Base-by-base conservation (phyloP, 1,140 invertebrate species). In the Tribolium madens region DNA sequence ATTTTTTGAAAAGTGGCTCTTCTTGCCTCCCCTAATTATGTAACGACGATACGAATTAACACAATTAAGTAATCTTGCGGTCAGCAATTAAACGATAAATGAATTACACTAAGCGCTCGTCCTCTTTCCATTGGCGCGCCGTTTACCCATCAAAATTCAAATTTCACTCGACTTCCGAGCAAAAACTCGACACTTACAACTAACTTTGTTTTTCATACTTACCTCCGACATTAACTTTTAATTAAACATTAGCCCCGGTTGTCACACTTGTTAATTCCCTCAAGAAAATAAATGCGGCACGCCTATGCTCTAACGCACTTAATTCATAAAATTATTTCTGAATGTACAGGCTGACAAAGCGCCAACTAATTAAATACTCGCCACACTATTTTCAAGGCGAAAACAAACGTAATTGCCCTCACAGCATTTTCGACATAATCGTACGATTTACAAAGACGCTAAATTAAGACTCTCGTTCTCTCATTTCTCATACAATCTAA, bases 251-350 rank as follows among this genome's bases (percentile, higher is more conserved):
- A 31, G 21, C 21, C 57, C 57, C 57, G 57, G 21, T 64, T 64
- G 57, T 64, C 26, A 64, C 57, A 64, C 57, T 64, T 33, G 57
- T 14, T n/a, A 18, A 64, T 33, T 33, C 57, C 57, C 26, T 14
- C 9, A 9, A 33, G 21, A 64, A 64, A 64, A 64, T 64, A 4
- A 64, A 10, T 14, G 57, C 26, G 57, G 57, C 26, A 12, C 57
- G 57, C 57, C 57, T 64, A 64, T 64, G 57, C 31, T 13, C 57
- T 31, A 15, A 33, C 14, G 10, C 10, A 33, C 6, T 64, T 64
- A 64, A 64, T 64, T 64, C 57, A 64, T 64, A 64, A 64, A 64
- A 64, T 64, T 64, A 33, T 64, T 64, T 64, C 21, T 64, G 57
- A 64, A 64, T 64, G 57, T 33, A 33, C 57, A 42, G 57, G 57